phyloP scores from a whole-genome alignment of 2,113 vertebrate genomes.

The Athene cunicularia region DNA sequence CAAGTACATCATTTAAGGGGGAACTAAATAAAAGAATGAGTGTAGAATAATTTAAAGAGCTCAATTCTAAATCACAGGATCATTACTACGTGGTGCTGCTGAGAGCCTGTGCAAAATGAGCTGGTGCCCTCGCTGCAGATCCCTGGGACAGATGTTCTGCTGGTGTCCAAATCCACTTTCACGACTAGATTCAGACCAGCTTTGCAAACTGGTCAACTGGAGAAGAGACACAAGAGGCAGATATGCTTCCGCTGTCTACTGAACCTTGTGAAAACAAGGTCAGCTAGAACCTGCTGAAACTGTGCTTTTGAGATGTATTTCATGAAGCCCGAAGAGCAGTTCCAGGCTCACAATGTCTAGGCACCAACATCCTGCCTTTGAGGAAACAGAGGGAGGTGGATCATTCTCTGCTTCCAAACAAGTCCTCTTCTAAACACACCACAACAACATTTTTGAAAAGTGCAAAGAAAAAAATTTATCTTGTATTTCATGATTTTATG shows the following conservation, averaged over 20 bases:
- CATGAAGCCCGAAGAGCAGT: background rate
- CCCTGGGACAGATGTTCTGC: background rate
- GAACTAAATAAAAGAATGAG: background rate
- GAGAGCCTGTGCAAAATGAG: background rate
- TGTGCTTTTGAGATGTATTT: background rate
- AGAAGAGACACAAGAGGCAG: background rate
- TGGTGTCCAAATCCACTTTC: background rate
- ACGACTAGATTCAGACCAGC: background rate
- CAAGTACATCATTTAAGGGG: background rate
- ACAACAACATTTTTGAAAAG: background rate
- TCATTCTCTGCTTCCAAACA: background rate
- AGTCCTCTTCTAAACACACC: background rate
- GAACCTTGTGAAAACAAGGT: background rate
- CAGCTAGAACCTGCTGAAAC: background rate
- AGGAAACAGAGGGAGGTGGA: background rate
- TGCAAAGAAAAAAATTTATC: background rate
- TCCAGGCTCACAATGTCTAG: background rate
- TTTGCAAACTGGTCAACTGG: background rate
- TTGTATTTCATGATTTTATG: background rate
- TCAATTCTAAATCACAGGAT: background rate
- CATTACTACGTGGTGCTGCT: accelerated
- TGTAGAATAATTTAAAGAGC: background rate
- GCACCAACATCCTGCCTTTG: background rate
- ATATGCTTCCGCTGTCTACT: background rate
- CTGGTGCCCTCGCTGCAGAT: background rate